phyloP scores from a whole-genome alignment of 2,797 vertebrate species.

The Gallirallus australis region DNA sequence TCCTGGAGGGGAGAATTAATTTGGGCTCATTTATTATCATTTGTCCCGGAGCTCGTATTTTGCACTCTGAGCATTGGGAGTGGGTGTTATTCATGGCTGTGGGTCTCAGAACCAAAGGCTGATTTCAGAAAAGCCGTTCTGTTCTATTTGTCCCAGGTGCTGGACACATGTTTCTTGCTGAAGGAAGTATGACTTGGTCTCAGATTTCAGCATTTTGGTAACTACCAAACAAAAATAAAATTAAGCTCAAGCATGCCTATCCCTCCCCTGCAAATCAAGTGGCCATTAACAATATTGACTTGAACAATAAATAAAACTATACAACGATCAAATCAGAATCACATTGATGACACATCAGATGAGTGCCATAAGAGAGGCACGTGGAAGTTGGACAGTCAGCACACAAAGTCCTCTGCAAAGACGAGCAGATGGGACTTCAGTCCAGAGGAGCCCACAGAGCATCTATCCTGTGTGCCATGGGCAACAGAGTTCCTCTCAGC shows the following conservation, averaged over 20 bases:
- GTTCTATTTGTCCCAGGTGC: slow-evolving; percentile 46
- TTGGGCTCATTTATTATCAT: slow-evolving; percentile 43
- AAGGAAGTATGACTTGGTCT: neutral
- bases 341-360: neutral
- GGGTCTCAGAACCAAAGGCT: slow-evolving; percentile 12
- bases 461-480: neutral
- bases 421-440: neutral
- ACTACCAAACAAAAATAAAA: slow-evolving; percentile 45
- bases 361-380: neutral
- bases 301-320: slow-evolving; percentile 14
- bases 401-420: neutral
- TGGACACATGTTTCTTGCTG: slow-evolving; percentile 48
- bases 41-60: slow-evolving; percentile 17
- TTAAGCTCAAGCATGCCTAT: neutral
- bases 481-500: neutral
- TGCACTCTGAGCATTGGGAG: neutral
- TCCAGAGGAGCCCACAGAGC: neutral
- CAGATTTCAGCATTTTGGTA: slow-evolving; percentile 3
- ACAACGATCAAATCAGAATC: neutral
- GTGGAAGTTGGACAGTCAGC: neutral
- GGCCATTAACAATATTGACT: neutral
- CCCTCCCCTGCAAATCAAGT: neutral
- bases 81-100: slow-evolving; percentile 36
- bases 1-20: slow-evolving; percentile 39
- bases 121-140: slow-evolving; percentile 14